A percentile compares a stretch with the other conserved stretches of the same genome.
Evolutionary conservation across 2,113 vertebrate species (phyloP).

Genomic region (Ammodytes marinus): DNA sequence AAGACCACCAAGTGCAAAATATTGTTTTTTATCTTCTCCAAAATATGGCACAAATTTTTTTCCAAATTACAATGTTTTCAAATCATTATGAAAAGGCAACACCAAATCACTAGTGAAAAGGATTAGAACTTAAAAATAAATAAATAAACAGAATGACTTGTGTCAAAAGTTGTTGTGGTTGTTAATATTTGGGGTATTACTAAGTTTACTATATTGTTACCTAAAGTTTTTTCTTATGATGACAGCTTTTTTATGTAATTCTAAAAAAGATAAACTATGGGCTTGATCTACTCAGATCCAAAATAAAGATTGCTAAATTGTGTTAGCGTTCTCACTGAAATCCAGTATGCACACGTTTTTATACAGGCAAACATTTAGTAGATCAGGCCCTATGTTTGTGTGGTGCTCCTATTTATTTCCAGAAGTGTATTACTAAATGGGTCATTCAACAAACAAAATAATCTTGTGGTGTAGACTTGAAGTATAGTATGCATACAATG

Average conservation of each 20-base stretch:
- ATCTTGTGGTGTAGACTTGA: too few relatives aligned
- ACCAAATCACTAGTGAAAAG: conserved; percentile 2
- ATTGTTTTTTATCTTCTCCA: too few relatives aligned
- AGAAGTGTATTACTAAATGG: too few relatives aligned
- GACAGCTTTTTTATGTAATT: neutral
- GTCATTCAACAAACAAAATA: too few relatives aligned
- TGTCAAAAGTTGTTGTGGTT: conserved; percentile 1
- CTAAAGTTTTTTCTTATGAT: neutral
- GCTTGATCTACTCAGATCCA: too few relatives aligned
- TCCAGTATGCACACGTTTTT: too few relatives aligned
- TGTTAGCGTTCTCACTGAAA: too few relatives aligned
- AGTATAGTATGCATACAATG: neutral
- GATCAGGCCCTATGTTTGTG: neutral
- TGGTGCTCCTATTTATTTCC: neutral
- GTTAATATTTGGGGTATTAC: neutral
- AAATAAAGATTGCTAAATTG: too few relatives aligned
- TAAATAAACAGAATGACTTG: neutral
- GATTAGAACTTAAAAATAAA: neutral
- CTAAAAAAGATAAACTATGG: neutral
- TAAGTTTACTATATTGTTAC: neutral
- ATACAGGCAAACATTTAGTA: too few relatives aligned
- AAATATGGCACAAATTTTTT: neutral
- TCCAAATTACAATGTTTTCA: neutral
- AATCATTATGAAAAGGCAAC: conserved; percentile 1
- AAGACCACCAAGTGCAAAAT: too few relatives aligned